Percentiles rank a stretch among this genome's conserved stretches.
phyloP scores from a whole-genome alignment of 2,888 invertebrate genomes.

The Phyto melanocephala region DNA sequence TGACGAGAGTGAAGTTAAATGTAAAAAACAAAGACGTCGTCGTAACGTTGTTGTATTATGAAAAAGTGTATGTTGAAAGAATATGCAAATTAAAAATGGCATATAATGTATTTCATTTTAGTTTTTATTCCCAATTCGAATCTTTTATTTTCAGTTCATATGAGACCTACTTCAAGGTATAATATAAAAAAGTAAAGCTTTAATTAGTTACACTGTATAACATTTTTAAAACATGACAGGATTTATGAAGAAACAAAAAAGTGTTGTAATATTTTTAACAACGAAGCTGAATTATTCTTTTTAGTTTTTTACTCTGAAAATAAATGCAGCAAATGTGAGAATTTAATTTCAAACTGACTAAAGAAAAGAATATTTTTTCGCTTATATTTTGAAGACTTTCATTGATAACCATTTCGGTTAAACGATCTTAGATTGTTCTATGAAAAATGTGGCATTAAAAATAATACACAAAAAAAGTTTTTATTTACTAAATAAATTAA shows the following conservation, averaged over 20 bases:
- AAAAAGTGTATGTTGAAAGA: conserved; percentile 59
- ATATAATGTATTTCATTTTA: conserved; percentile 58
- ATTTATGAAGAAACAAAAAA: conserved; percentile 44
- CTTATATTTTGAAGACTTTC: no score
- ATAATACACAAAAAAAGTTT: no score
- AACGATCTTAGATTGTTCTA: no score
- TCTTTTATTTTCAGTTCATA: not conserved
- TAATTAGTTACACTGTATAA: conserved; percentile 58
- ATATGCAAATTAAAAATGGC: conserved; percentile 65
- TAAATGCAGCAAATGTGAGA: no score
- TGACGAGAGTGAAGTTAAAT: conserved; percentile 3
- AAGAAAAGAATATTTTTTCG: no score
- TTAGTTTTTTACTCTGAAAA: no score
- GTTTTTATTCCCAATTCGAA: not conserved
- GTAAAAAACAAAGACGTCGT: not conserved
- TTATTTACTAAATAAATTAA: no score
- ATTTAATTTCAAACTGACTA: no score
- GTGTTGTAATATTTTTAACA: conserved; percentile 7
- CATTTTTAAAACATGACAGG: conserved; percentile 46
- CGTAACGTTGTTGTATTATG: conserved; percentile 35
- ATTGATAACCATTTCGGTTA: no score
- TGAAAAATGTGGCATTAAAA: no score
- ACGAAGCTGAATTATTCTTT: not conserved
- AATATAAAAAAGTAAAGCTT: conserved; percentile 40
- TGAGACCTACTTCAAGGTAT: conserved; percentile 44